phyloP scores from a whole-genome alignment of 2,888 invertebrate species.

The Tinea semifulvella region DNA sequence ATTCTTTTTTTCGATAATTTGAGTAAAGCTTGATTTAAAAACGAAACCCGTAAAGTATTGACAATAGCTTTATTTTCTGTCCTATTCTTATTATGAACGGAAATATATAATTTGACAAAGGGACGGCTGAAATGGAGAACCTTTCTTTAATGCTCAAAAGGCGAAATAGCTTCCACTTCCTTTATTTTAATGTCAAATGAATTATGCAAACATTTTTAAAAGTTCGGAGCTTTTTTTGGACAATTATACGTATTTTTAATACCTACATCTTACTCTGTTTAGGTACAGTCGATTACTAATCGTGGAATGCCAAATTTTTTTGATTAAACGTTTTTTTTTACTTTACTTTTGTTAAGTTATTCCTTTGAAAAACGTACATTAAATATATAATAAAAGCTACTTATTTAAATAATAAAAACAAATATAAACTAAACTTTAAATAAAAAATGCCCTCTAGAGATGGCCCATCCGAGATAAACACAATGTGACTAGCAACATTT shows the following conservation, averaged over 20 bases:
- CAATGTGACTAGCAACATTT: too few relatives aligned
- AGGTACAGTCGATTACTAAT: too few relatives aligned
- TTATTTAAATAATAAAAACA: background rate
- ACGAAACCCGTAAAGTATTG: too few relatives aligned
- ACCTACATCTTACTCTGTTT: too few relatives aligned
- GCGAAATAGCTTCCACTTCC: conserved; percentile 3
- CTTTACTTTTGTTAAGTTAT: background rate
- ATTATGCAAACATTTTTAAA: background rate
- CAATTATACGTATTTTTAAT: too few relatives aligned
- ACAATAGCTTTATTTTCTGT: background rate
- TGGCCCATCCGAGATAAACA: too few relatives aligned
- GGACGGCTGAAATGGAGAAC: background rate
- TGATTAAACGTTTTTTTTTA: background rate
- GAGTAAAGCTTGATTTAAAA: too few relatives aligned
- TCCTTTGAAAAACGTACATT: background rate
- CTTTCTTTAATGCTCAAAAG: conserved; percentile 2
- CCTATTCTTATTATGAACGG: conserved; percentile 5
- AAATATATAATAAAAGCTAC: background rate
- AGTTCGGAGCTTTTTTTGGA: too few relatives aligned
- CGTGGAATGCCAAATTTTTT: background rate
- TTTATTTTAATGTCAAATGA: conserved; percentile 1
- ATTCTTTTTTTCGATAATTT: too few relatives aligned
- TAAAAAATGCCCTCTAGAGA: too few relatives aligned
- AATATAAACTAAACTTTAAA: too few relatives aligned
- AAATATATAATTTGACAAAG: conserved; percentile 7